Conservation (phyloP, 1,140 invertebrate genomes). For the Uloborus diversus region DNA sequence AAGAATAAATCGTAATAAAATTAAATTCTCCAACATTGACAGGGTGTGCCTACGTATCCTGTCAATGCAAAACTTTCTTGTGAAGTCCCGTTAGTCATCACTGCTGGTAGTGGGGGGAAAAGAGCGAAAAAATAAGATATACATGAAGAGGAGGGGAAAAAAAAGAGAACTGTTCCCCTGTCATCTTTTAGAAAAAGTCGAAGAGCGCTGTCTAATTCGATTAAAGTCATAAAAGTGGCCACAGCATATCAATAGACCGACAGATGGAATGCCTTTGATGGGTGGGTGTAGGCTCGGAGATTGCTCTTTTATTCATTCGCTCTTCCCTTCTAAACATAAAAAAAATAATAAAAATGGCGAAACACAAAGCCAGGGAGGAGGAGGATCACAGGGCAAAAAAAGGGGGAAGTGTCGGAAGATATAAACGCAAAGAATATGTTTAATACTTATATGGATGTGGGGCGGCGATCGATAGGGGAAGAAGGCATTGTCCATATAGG, state of each 20-base stretch:
- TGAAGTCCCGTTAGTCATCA: background rate
- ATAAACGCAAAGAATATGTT: background rate
- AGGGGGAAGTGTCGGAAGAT: background rate
- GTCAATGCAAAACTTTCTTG: background rate
- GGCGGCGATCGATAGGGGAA: background rate
- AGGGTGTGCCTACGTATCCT: background rate
- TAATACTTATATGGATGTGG: background rate
- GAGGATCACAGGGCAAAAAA: background rate
- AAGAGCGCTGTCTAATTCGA: constrained; percentile 11
- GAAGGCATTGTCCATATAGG: background rate
- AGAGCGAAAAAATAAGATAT: no score
- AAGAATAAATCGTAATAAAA: background rate
- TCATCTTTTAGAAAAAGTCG: background rate
- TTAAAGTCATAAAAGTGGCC: constrained; percentile 19
- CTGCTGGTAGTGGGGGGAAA: background rate
- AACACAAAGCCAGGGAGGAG: background rate
- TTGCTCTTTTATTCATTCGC: background rate
- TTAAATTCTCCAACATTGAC: background rate
- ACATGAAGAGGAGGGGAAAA: no score
- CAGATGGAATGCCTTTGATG: background rate
- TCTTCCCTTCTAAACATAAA: background rate
- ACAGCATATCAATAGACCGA: background rate
- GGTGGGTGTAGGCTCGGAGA: background rate
- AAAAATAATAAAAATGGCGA: background rate
- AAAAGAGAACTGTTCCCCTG: background rate